phyloP scores from a whole-genome alignment of 1,140 invertebrate genomes.

The Ganaspis sp. region DNA sequence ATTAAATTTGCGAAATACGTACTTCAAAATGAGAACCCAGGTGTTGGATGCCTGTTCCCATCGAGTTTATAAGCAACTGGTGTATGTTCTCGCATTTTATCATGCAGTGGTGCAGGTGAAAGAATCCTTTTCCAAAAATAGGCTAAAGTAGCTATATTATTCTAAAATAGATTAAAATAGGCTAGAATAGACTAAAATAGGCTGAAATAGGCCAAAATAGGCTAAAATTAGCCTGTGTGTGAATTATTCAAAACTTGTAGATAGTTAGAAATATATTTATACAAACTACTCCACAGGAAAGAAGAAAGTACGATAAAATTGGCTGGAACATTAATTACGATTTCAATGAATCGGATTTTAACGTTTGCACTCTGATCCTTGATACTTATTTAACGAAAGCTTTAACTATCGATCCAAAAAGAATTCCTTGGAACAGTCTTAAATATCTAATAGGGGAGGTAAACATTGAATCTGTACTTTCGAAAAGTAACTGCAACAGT shows the following conservation, averaged over 20 bases:
- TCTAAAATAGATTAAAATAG: too few relatives aligned
- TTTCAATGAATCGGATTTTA: constrained; percentile 94
- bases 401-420: constrained; percentile 76
- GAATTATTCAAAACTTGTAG: too few relatives aligned
- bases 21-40: constrained; percentile 86
- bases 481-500: not conserved
- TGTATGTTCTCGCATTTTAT: constrained; percentile 93
- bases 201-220: too few relatives aligned
- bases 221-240: too few relatives aligned
- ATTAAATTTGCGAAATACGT: constrained; percentile 91
- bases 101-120: constrained; percentile 90
- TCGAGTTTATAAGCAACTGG: constrained; percentile 83
- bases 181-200: too few relatives aligned
- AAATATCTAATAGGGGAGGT: constrained; percentile 95
- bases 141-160: too few relatives aligned
- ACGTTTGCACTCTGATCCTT: constrained; percentile 89
- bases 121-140: constrained; percentile 33
- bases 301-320: constrained; percentile 93
- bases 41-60: constrained; percentile 85
- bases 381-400: constrained; percentile 88
- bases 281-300: constrained; percentile 78
- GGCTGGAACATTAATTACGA: constrained; percentile 96
- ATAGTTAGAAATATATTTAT: too few relatives aligned
- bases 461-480: constrained; percentile 57
- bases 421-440: constrained; percentile 90